Evolutionary conservation across 2,888 invertebrate species (phyloP).

Genomic region (Dilophus febrilis): DNA sequence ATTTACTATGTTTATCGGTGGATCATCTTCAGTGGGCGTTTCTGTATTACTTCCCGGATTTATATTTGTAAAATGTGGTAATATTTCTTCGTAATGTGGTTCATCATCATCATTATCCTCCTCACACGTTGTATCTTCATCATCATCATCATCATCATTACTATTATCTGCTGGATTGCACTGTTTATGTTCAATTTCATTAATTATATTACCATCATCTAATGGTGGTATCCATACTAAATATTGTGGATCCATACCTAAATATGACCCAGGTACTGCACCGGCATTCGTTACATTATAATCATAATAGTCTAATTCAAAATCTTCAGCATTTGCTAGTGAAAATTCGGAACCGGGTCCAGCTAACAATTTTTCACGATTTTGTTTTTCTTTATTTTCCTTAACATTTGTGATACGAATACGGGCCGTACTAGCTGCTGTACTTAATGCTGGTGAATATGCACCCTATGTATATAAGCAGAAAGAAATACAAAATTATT

Average conservation of each 20-base stretch:
- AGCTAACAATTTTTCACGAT: conserved; percentile 48
- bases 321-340: conserved; percentile 51
- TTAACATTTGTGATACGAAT: conserved; percentile 50
- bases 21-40: conserved; percentile 40
- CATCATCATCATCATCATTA: conserved; percentile 37
- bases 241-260: conserved; percentile 80
- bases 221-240: conserved; percentile 75
- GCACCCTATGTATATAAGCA: conserved; percentile 36
- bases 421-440: conserved; percentile 45
- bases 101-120: conserved; percentile 7
- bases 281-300: conserved; percentile 73
- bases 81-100: conserved; percentile 29
- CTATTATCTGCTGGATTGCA: too few species aligned
- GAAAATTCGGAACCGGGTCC: conserved; percentile 63
- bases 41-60: conserved; percentile 51
- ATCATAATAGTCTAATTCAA: conserved; percentile 77
- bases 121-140: too few species aligned
- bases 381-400: conserved; percentile 62
- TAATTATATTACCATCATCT: conserved; percentile 50
- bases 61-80: conserved; percentile 31
- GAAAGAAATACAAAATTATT: conserved; percentile 7
- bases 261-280: conserved; percentile 69
- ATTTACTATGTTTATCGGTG: too few species aligned
- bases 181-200: conserved; percentile 39
- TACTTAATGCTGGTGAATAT: conserved; percentile 52